These are phyloP conservation scores for Copidosoma aretas DNA, from an alignment of 2,888 invertebrate species.

Conservation along the genomic window DNA sequence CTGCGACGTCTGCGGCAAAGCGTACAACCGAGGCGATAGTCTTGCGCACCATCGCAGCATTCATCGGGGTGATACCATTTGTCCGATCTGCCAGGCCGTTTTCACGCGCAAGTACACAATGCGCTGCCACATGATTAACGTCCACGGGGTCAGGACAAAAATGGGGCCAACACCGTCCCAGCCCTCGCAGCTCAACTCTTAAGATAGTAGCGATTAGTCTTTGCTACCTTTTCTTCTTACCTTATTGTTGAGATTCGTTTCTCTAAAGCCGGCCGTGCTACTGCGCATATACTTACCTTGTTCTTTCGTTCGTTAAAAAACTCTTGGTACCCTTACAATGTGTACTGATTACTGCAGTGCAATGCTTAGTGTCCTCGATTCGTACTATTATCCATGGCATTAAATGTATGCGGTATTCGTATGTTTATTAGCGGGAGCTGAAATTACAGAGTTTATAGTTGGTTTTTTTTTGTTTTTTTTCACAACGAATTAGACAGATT, in stretches of 20 bases:
- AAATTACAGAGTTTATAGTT: no score
- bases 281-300: no score
- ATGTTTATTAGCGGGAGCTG: no score
- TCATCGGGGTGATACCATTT: conserved; percentile 62
- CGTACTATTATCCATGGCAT: no score
- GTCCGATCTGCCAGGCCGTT: conserved; percentile 61
- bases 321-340: no score
- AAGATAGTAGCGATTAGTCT: not conserved
- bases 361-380: no score
- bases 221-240: not conserved
- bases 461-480: no score
- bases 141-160: conserved; percentile 56
- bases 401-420: no score
- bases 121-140: conserved; percentile 61
- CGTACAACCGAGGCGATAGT: conserved; percentile 61
- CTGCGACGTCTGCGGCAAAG: conserved; percentile 63
- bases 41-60: conserved; percentile 62
- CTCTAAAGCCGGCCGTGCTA: conserved; percentile 13
- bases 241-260: no score
- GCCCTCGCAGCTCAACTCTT: conserved; percentile 23
- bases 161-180: conserved; percentile 4
- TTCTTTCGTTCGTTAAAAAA: no score
- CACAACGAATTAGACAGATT: no score
- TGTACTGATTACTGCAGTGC: no score
- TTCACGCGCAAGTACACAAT: conserved; percentile 62